Conservation (phyloP, 2,113 vertebrate species). For the Indri indri region DNA sequence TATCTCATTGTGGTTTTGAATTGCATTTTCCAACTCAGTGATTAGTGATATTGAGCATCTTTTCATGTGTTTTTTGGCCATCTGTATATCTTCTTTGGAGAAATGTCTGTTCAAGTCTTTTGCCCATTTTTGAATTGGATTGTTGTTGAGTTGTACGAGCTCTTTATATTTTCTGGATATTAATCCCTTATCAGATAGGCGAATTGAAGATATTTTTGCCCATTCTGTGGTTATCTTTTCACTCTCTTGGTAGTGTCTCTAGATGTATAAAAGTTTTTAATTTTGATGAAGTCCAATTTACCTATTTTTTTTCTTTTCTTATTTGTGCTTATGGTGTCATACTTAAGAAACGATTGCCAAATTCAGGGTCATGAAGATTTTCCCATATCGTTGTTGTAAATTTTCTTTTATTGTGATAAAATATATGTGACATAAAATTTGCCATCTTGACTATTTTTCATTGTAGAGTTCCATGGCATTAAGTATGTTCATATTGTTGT, state of each 20-base stretch:
- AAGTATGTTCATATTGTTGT: too few relatives aligned
- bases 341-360: background rate
- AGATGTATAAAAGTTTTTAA: background rate
- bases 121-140: background rate
- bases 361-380: background rate
- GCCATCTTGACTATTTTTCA: background rate
- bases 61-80: too few relatives aligned
- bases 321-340: background rate
- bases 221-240: background rate
- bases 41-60: too few relatives aligned
- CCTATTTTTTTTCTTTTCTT: background rate
- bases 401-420: background rate
- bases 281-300: background rate
- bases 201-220: background rate
- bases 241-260: background rate
- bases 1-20: too few relatives aligned
- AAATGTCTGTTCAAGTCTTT: background rate
- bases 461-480: background rate
- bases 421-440: background rate
- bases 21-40: too few relatives aligned
- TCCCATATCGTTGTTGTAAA: background rate
- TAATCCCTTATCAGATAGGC: background rate
- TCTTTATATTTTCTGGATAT: background rate
- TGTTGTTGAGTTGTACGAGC: background rate
- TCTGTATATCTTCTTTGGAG: too few relatives aligned